Evolutionary conservation across 2,797 vertebrate genomes (phyloP).

Genomic region (Lacerta agilis): DNA sequence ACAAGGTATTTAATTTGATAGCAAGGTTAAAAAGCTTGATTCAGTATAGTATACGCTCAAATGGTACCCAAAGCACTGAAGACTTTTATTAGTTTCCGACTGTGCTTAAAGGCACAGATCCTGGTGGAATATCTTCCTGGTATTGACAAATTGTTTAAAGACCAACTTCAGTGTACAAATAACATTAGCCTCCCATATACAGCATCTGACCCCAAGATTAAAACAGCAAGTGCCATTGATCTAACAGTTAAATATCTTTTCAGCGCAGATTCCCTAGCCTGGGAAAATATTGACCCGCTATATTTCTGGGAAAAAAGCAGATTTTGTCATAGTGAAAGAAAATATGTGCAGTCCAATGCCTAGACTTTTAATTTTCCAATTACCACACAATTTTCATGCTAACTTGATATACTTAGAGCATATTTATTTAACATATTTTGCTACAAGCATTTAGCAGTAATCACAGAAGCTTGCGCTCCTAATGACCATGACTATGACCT

Average conservation of each 20-base stretch:
- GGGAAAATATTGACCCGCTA: conserved; percentile 13
- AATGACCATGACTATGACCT: not conserved
- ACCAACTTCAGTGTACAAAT: conserved; percentile 11
- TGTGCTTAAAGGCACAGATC: conserved; percentile 17
- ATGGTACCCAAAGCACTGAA: conserved; percentile 4
- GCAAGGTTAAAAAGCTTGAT: conserved; percentile 36
- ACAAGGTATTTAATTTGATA: conserved; percentile 27
- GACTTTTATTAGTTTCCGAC: conserved; percentile 29
- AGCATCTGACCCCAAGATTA: conserved; percentile 17
- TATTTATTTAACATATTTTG: not conserved
- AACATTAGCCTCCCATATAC: not conserved
- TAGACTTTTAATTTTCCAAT: conserved; percentile 5
- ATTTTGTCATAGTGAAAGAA: conserved; percentile 1
- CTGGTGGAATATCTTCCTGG: conserved; percentile 19
- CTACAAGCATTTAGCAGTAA: not conserved
- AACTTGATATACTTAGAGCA: not conserved
- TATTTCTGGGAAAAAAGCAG: conserved; percentile 5
- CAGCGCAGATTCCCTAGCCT: not conserved
- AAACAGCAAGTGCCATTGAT: conserved; percentile 31
- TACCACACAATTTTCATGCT: not conserved
- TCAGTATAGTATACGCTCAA: not conserved
- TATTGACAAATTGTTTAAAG: conserved; percentile 45
- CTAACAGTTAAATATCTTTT: conserved; percentile 35
- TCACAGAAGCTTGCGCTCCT: not conserved
- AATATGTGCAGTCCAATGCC: not conserved